Conservation (phyloP, 2,888 invertebrate species). For the Andrena marginata region DNA sequence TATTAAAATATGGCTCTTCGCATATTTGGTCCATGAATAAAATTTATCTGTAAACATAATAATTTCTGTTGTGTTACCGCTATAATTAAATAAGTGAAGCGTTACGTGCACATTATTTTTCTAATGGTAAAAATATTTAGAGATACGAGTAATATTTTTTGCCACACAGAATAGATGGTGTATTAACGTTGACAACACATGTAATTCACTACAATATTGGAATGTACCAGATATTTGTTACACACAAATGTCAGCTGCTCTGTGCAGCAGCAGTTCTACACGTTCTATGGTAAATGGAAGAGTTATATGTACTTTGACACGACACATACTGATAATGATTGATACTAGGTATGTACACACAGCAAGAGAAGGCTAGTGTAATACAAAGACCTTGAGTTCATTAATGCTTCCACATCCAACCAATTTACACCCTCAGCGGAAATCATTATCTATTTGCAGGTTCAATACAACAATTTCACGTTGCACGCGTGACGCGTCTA, state of each 20-base stretch:
- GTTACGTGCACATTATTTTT: not conserved
- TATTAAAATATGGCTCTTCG: constrained; percentile 86
- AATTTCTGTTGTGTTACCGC: not conserved
- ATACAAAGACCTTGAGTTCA: constrained; percentile 47
- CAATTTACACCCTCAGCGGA: constrained; percentile 2
- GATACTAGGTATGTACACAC: constrained; percentile 28
- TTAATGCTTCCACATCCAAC: constrained; percentile 45
- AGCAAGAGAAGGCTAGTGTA: constrained; percentile 15
- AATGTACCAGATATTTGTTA: constrained; percentile 16
- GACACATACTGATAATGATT: constrained; percentile 58
- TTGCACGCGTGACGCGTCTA: not conserved
- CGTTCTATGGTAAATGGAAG: constrained; percentile 33
- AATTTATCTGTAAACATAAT: constrained; percentile 24
- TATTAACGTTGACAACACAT: not conserved
- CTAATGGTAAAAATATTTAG: not conserved
- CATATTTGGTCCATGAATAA: constrained; percentile 63
- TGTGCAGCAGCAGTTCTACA: not conserved
- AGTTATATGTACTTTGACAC: constrained; percentile 1
- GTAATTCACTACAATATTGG: constrained; percentile 4
- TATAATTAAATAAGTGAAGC: not conserved
- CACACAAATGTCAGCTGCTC: constrained; percentile 6
- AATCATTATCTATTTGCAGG: constrained; percentile 6
- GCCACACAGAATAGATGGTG: not conserved
- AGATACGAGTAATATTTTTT: not conserved
- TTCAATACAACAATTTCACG: not conserved